Evolutionary conservation across 1,140 invertebrate genomes (phyloP).

Genomic region (Stegodyphus mimosarum): DNA sequence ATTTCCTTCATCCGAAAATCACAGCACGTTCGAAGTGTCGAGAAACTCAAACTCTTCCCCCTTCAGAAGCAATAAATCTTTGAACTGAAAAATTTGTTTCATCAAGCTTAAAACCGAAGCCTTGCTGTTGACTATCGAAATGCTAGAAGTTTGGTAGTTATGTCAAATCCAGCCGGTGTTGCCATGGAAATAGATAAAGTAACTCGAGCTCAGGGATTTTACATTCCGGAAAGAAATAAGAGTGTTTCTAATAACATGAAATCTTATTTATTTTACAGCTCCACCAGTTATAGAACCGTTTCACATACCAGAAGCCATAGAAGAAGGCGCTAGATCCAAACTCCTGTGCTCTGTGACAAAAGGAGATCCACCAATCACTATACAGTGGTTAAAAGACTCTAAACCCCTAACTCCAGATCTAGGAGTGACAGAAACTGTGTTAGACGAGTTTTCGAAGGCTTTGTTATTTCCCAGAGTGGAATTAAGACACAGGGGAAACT

Average conservation of each 20-base stretch:
- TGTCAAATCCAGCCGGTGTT: no score
- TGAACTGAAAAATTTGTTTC: no score
- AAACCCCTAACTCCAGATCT: slow-evolving; percentile 68
- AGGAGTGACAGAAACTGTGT: slow-evolving; percentile 42
- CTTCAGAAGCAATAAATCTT: background rate
- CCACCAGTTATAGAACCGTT: slow-evolving; percentile 77
- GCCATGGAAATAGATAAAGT: no score
- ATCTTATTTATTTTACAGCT: slow-evolving; percentile 68
- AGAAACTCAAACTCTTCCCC: background rate
- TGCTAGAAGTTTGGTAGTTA: no score
- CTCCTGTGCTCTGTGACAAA: slow-evolving; percentile 72
- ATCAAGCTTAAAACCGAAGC: no score
- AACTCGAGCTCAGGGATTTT: no score
- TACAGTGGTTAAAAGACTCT: slow-evolving; percentile 69
- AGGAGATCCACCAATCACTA: slow-evolving; percentile 68
- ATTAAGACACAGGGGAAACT: slow-evolving; percentile 69
- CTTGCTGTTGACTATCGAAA: background rate
- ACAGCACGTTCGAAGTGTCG: no score
- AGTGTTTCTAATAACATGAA: no score
- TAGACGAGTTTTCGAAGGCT: slow-evolving; percentile 62
- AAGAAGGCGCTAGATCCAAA: slow-evolving; percentile 75
- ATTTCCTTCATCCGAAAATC: no score
- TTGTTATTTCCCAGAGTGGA: slow-evolving; percentile 64
- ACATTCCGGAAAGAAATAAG: no score
- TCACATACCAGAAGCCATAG: slow-evolving; percentile 75